phyloP scores from a whole-genome alignment of 2,113 vertebrate species.

The Corydoras maculifer region DNA sequence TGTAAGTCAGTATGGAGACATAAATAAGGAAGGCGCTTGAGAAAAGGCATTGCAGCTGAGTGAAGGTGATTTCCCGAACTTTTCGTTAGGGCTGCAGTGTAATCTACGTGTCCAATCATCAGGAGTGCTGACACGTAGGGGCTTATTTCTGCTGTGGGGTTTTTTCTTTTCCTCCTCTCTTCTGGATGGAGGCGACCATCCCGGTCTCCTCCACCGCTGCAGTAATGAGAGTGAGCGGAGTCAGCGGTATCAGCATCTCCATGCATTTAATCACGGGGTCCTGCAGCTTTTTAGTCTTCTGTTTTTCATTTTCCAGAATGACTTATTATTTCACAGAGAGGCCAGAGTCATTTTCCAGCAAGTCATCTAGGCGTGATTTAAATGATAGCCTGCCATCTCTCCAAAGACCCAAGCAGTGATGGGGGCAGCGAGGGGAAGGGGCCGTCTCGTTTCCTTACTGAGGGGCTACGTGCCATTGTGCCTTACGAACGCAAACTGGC shows the following conservation, averaged over 20 bases:
- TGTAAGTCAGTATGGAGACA: too few relatives aligned
- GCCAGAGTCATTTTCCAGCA: neutral
- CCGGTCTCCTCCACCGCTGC: neutral
- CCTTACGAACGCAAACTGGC: too few relatives aligned
- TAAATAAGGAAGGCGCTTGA: neutral
- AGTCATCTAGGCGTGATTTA: neutral
- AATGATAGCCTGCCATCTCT: neutral
- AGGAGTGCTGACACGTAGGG: neutral
- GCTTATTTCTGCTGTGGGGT: conserved; percentile 8
- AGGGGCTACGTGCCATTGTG: too few relatives aligned
- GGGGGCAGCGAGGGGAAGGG: too few relatives aligned
- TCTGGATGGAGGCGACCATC: neutral
- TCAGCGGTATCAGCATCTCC: neutral
- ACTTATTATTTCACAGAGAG: neutral
- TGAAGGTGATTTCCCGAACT: neutral
- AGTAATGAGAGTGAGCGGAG: conserved; percentile 1
- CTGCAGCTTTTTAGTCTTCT: neutral
- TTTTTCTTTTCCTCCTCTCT: neutral
- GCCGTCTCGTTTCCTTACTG: neutral
- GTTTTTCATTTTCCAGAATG: neutral
- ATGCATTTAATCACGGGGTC: conserved; percentile 15
- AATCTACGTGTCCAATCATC: conserved; percentile 15
- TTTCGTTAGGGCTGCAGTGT: neutral
- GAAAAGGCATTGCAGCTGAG: neutral
- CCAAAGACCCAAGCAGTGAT: neutral